A percentile compares a stretch with the other conserved stretches of the same genome.
Evolutionary conservation across 2,888 invertebrate species (phyloP).

Genomic region (Xanthorhoe designata): DNA sequence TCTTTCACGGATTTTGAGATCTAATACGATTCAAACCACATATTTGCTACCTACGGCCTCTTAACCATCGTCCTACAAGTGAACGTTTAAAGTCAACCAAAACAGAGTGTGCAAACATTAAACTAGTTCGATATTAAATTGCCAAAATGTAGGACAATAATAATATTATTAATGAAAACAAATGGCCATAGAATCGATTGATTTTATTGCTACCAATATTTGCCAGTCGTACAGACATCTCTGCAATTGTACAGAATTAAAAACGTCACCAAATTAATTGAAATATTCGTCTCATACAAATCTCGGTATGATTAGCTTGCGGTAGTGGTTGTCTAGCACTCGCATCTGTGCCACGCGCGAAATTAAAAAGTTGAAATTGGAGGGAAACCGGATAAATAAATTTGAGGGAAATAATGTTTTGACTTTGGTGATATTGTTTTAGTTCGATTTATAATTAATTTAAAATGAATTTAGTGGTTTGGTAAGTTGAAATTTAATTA

Average conservation of each 20-base stretch:
- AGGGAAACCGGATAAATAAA: constrained; percentile 13
- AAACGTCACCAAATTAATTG: constrained; percentile 74
- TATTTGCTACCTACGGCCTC: too few species aligned
- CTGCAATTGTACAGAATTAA: constrained; percentile 49
- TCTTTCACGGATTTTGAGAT: too few species aligned
- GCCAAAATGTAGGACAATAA: constrained; percentile 29
- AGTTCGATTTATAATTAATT: constrained; percentile 5
- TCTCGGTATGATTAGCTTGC: constrained; percentile 59
- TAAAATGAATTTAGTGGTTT: constrained; percentile 31
- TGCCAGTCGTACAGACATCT: constrained; percentile 26
- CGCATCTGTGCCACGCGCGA: constrained; percentile 16
- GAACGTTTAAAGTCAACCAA: constrained; percentile 24
- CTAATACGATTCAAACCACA: too few species aligned
- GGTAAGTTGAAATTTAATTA: constrained; percentile 36
- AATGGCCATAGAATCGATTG: constrained; percentile 37
- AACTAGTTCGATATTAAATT: constrained; percentile 22
- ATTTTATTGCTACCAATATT: constrained; percentile 38
- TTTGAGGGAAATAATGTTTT: constrained; percentile 32
- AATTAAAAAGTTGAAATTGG: constrained; percentile 33
- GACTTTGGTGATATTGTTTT: constrained; percentile 28
- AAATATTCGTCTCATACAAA: constrained; percentile 65
- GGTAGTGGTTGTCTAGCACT: constrained; percentile 20
- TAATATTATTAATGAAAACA: constrained; percentile 17
- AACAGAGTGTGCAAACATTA: background rate
- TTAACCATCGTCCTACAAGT: too few species aligned